A percentile compares a stretch with the other conserved stretches of the same genome.
phyloP scores from a whole-genome alignment of 1,140 invertebrate genomes.

The Dreissena polymorpha region DNA sequence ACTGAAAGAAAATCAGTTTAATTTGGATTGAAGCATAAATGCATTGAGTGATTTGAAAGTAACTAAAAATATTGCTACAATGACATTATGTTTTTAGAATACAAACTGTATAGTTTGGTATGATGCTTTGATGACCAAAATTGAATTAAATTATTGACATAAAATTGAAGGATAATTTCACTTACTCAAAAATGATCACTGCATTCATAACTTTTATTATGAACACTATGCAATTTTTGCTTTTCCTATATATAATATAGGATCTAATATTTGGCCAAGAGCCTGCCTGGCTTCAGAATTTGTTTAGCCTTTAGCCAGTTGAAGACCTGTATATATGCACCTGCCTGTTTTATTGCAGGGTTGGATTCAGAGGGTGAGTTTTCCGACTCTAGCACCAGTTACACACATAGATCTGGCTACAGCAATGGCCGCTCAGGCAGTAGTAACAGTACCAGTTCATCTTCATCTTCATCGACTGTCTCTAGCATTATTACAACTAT shows the following conservation, averaged over 20 bases:
- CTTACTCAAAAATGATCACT: background rate
- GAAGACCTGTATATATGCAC: background rate
- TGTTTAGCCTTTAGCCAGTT: too few species aligned
- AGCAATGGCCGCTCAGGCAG: slow-evolving; percentile 8
- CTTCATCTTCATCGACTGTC: slow-evolving; percentile 47
- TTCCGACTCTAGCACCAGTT: slow-evolving; percentile 43
- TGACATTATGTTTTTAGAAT: too few species aligned
- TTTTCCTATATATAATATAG: too few species aligned
- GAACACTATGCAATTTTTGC: too few species aligned
- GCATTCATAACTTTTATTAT: background rate
- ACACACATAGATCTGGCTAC: slow-evolving; percentile 3
- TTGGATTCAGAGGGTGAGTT: slow-evolving; percentile 61
- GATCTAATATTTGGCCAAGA: too few species aligned
- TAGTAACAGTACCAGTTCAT: slow-evolving; percentile 1
- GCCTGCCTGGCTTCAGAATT: too few species aligned
- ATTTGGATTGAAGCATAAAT: background rate
- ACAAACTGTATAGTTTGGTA: too few species aligned
- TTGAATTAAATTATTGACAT: too few species aligned
- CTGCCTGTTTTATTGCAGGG: slow-evolving; percentile 25
- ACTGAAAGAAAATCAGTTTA: background rate
- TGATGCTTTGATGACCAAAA: too few species aligned
- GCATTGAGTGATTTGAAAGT: background rate
- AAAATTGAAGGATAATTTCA: too few species aligned
- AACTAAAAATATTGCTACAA: too few species aligned
- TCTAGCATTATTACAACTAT: slow-evolving; percentile 59